Percentiles rank a stretch among this genome's conserved stretches.
phyloP scores from a whole-genome alignment of 2,888 invertebrate genomes.

The Lepidocyrtoides sp. region DNA sequence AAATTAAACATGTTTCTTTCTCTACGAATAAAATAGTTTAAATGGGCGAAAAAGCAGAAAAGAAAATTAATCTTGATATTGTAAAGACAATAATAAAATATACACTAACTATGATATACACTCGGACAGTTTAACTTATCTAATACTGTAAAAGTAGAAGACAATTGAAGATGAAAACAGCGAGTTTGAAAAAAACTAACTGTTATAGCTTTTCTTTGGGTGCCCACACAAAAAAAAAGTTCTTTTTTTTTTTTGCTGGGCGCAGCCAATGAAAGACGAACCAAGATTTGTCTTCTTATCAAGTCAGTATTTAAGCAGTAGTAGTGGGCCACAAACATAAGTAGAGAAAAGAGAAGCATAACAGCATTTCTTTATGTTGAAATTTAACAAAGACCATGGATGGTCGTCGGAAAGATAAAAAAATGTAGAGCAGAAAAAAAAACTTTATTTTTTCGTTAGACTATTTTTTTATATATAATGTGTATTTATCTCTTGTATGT shows the following conservation, averaged over 20 bases:
- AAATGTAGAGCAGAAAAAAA: neutral
- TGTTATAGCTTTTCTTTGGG: neutral
- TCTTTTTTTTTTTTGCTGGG: neutral
- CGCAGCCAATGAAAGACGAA: constrained; percentile 12
- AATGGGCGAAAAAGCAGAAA: neutral
- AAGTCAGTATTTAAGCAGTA: no score
- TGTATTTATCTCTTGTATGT: neutral
- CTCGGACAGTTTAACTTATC: neutral
- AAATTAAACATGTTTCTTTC: no score
- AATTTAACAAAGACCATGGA: no score
- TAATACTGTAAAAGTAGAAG: no score
- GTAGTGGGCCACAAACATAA: no score
- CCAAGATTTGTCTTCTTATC: neutral
- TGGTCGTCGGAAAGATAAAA: no score
- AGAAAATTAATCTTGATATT: neutral
- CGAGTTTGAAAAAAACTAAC: neutral
- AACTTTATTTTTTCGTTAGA: neutral
- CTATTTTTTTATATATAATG: no score
- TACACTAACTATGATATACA: neutral
- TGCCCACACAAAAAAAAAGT: constrained; percentile 33
- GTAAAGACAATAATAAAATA: neutral
- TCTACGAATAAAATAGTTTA: constrained; percentile 4
- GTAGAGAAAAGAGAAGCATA: no score
- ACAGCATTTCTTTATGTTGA: no score
- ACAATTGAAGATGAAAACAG: neutral